A percentile compares a stretch with the other conserved stretches of the same genome.
phyloP scores from a whole-genome alignment of 2,113 vertebrate genomes.

The Shinisaurus crocodilurus region DNA sequence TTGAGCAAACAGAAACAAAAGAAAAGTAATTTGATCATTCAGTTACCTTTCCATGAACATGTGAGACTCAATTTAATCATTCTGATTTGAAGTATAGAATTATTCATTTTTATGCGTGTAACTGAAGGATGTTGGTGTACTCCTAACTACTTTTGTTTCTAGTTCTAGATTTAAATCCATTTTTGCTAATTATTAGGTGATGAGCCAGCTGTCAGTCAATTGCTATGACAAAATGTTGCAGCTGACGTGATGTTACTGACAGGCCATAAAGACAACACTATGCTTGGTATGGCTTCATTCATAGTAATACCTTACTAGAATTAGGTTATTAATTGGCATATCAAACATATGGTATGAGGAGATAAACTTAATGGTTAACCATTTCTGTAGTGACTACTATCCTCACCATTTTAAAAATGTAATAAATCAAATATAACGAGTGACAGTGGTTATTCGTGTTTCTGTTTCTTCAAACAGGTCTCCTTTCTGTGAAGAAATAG shows the following conservation, averaged over 20 bases:
- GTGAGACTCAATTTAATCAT: neutral
- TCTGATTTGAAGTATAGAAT: neutral
- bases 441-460: neutral
- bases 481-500: constrained; percentile 94
- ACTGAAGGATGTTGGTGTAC: neutral
- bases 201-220: neutral
- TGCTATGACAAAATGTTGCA: neutral
- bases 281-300: neutral
- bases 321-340: neutral
- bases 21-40: neutral
- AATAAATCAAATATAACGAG: neutral
- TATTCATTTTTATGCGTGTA: neutral
- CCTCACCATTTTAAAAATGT: neutral
- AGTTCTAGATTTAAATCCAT: neutral
- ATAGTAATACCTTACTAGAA: neutral
- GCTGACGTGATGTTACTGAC: neutral
- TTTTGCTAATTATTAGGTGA: neutral
- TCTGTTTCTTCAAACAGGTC: constrained; percentile 79
- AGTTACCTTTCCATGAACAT: neutral
- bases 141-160: neutral
- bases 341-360: neutral
- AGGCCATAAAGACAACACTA: neutral
- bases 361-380: neutral
- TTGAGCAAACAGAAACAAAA: neutral
- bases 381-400: neutral